Evolutionary conservation across 2,888 invertebrate species (phyloP).

Genomic region (Cinara cedri): DNA sequence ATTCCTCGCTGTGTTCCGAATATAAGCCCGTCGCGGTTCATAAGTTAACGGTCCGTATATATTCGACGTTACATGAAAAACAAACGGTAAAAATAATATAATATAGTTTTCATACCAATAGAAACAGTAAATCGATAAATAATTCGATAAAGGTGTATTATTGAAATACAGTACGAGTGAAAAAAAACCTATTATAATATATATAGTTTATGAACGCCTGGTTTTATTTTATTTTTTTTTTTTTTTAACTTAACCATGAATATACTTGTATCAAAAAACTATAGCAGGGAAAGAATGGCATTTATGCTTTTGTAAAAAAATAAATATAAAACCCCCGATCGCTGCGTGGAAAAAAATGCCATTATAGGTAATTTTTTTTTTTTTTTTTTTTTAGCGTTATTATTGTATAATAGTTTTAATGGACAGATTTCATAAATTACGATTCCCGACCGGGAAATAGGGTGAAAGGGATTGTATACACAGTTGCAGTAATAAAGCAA

Average conservation of each 20-base stretch:
- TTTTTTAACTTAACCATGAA: no score
- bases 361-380: constrained; percentile 1
- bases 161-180: constrained; percentile 1
- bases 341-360: not conserved
- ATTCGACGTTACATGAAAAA: no score
- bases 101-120: no score
- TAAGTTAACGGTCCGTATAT: no score
- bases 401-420: no score
- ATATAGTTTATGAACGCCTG: constrained; percentile 7
- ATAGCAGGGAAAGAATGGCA: constrained; percentile 7
- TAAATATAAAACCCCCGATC: constrained; percentile 10
- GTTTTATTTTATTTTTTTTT: no score
- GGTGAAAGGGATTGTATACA: constrained; percentile 33
- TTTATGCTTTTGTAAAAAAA: constrained; percentile 29
- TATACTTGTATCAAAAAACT: no score
- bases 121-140: not conserved
- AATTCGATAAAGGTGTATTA: no score
- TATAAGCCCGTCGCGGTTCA: no score
- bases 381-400: constrained; percentile 23
- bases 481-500: constrained; percentile 35
- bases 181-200: constrained; percentile 8
- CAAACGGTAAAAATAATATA: no score
- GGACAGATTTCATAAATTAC: constrained; percentile 41
- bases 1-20: no score
- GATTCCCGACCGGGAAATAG: constrained; percentile 21